Percentiles rank a stretch among this genome's conserved stretches.
Evolutionary conservation across 2,888 invertebrate species (phyloP).

Genomic region (Alentia gelatinosa): DNA sequence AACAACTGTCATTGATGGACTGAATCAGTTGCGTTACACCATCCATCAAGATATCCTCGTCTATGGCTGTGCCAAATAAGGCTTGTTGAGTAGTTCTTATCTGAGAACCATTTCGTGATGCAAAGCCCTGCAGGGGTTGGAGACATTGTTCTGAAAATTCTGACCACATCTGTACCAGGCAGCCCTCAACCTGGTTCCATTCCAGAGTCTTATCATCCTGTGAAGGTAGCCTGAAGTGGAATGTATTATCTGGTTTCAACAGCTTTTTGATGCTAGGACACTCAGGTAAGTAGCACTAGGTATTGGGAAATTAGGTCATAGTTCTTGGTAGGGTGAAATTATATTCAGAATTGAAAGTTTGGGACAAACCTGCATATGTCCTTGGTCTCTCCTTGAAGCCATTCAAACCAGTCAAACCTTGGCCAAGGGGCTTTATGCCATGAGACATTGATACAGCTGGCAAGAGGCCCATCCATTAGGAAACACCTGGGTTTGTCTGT

Average conservation of each 20-base stretch:
- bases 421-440: not conserved
- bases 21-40: not conserved
- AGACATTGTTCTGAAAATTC: not conserved
- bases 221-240: not conserved
- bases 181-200: not conserved
- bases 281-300: not conserved
- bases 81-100: not conserved
- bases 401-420: slow-evolving; percentile 15
- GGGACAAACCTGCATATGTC: not conserved
- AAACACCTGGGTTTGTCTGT: too few relatives aligned
- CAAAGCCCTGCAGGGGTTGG: not conserved
- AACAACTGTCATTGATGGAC: not conserved
- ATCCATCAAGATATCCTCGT: not conserved
- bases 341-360: not conserved
- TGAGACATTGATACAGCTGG: too few relatives aligned
- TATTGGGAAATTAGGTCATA: not conserved
- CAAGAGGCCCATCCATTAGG: too few relatives aligned
- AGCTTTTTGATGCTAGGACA: not conserved
- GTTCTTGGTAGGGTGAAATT: not conserved
- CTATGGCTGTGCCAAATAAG: not conserved
- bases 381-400: not conserved
- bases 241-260: too few relatives aligned
- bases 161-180: not conserved
- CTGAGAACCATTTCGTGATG: not conserved
- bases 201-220: not conserved